Base-by-base conservation (phyloP, 2,797 vertebrate genomes). In the Okamejei kenojei region DNA sequence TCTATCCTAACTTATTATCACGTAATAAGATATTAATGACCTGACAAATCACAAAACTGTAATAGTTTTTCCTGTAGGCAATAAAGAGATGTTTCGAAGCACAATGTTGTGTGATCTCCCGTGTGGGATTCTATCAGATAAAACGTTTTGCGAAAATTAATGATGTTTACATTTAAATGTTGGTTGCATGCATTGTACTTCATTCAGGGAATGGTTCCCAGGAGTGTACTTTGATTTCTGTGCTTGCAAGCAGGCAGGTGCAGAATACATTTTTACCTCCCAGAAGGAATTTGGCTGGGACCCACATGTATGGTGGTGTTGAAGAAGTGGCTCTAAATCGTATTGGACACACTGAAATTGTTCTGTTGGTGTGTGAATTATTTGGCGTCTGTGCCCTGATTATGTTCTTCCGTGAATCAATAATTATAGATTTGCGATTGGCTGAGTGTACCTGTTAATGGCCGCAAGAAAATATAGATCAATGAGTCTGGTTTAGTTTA, bases 321-420 rank as follows among this genome's bases (percentile, higher is more conserved):
- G 84, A 65, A 68, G 63, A 23, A 90, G 65, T 74, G 35, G 23
- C 88, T 73, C 19, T 91, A 91, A 91, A 45, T 91, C 88, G 73
- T 65, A 35, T 19, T 91, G 90, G 73, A 10, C 26, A 45, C 65
- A 74, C 35, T 91, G 90, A 71, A 35, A 91, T 91, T 91, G 68
- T 74, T 91, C 21, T 29, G 9, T 74, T 91, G 65, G 38, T 90
- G 38, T 29, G 2, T 74, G 68, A 29, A 91, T 91, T 4, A 54
- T 26, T 73, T 91, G 21, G 68, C 23, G 26, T 54, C 19, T 45
- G 68, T 91, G 90, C 71, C 90, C 68, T 91, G 68, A 74, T 9
- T 91, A 74, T 74, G 73, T 23, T 71, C 21, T 91, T 74, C 68
- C 35, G 32, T 74, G 23, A 54, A 91, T 35, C 23, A 17, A 91